Evolutionary conservation across 2,797 vertebrate genomes (phyloP), one percentile per base, ranked within the genome.

Genomic region (Pseudochaenichthys georgianus): DNA sequence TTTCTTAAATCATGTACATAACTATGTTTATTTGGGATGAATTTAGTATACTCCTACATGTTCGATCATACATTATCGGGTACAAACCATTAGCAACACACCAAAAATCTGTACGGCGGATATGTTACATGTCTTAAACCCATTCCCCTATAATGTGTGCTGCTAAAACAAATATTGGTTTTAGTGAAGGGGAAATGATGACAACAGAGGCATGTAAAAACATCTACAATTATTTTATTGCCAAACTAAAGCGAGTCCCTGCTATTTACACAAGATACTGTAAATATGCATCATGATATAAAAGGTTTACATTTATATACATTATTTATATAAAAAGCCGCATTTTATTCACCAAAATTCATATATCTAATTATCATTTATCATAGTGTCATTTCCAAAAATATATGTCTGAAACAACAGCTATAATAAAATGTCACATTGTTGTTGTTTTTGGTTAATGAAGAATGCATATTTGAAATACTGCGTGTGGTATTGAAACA

Each of bases 231-330:
- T 90, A 89, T 91, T 93, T 95, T 94, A 95, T 94, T 95, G 90
- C 78, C 91, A 93, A 93, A 93, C 93, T 95, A 94, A 94, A 93
- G 89, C 86, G n/a, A 84, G 86, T 87, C 88, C 90, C 81, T 87
- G 86, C 92, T 96, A 96, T 96, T 93, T 96, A 96, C 95, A 96
- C 89, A 95, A 89, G 82, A 93, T 93, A 85, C 73, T 81, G 88
- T 86, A 90, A 91, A 94, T 93, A 92, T 82, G 90, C 91, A 91
- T 91, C 87, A 93, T 82, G 93, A 94, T 94, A 93, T 77, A 93
- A 92, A 94, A 89, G 72, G 88, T 91, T 93, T 89, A 92, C 89
- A 91, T 92, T 90, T 95, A 95, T 95, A 85, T 95, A 95, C 94
- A 95, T 92, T 82, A 92, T 93, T 92, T 90, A 93, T 92, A 93